These are phyloP conservation scores for Trichomycterus rosablanca DNA, from an alignment of 2,113 vertebrate genomes.

Conservation along the genomic window DNA sequence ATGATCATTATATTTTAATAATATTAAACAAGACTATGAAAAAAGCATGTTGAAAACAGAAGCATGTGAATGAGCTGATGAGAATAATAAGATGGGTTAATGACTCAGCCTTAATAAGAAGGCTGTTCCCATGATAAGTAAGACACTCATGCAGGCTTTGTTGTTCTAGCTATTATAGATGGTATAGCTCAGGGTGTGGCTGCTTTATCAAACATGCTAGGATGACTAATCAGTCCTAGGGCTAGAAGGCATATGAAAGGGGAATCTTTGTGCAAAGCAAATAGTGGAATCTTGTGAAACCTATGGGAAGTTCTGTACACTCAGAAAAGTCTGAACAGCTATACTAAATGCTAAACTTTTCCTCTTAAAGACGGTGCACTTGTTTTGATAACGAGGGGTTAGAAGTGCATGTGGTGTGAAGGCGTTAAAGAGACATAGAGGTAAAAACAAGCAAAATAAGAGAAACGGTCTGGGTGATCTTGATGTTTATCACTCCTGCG, in stretches of 20 bases:
- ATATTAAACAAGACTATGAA: not conserved
- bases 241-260: slow-evolving; percentile 43
- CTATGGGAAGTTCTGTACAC: slow-evolving; percentile 27
- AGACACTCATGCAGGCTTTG: slow-evolving; percentile 32
- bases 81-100: slow-evolving; percentile 7
- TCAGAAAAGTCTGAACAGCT: not conserved
- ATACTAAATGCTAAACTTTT: not conserved
- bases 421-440: not conserved
- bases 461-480: slow-evolving; percentile 1
- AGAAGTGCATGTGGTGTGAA: not conserved
- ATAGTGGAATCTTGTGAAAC: slow-evolving; percentile 47
- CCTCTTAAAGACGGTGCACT: not conserved
- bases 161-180: slow-evolving; percentile 39
- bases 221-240: slow-evolving; percentile 43
- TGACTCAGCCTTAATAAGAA: no score
- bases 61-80: not conserved
- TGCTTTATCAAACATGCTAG: slow-evolving; percentile 42
- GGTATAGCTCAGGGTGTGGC: slow-evolving; percentile 45
- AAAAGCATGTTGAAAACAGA: not conserved
- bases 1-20: no score
- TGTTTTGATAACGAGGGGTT: not conserved
- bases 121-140: slow-evolving; percentile 35
- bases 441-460: not conserved
- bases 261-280: slow-evolving; percentile 38
- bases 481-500: slow-evolving; percentile 26